Evolutionary conservation across 2,888 invertebrate species (phyloP).

Genomic region (Amphipoea lucens): DNA sequence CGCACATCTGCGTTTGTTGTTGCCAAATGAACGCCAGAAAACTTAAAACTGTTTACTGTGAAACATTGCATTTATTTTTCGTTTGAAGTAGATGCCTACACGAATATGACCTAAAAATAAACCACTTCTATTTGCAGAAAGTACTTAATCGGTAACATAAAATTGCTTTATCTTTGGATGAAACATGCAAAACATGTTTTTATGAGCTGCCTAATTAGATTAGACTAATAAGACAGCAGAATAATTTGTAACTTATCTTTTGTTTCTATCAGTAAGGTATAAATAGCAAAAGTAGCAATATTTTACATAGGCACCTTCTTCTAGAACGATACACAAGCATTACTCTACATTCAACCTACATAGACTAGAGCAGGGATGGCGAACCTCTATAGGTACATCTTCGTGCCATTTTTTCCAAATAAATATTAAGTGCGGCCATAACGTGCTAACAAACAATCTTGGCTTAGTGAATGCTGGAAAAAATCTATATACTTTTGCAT

Average conservation of each 20-base stretch:
- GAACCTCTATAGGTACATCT: too few species aligned
- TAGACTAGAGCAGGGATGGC: background rate
- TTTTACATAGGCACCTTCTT: slow-evolving; percentile 2
- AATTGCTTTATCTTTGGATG: background rate
- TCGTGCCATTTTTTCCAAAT: too few species aligned
- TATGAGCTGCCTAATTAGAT: background rate
- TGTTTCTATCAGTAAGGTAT: background rate
- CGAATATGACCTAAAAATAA: background rate
- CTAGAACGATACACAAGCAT: slow-evolving; percentile 4
- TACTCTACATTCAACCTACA: slow-evolving; percentile 4
- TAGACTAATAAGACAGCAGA: background rate
- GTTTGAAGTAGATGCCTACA: background rate
- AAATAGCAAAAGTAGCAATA: background rate
- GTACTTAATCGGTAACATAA: background rate
- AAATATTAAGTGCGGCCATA: too few species aligned
- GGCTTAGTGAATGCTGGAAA: too few species aligned
- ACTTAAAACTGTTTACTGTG: slow-evolving; percentile 1
- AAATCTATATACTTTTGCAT: too few species aligned
- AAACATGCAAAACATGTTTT: background rate
- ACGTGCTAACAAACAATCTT: too few species aligned
- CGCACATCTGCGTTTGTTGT: slow-evolving; percentile 50
- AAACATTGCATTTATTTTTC: slow-evolving; percentile 15
- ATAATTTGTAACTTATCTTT: slow-evolving; percentile 1
- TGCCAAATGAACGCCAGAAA: slow-evolving; percentile 44
- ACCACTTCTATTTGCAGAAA: background rate